Conservation (phyloP, 2,113 vertebrate genomes). For the Melanostigma gelatinosum region DNA sequence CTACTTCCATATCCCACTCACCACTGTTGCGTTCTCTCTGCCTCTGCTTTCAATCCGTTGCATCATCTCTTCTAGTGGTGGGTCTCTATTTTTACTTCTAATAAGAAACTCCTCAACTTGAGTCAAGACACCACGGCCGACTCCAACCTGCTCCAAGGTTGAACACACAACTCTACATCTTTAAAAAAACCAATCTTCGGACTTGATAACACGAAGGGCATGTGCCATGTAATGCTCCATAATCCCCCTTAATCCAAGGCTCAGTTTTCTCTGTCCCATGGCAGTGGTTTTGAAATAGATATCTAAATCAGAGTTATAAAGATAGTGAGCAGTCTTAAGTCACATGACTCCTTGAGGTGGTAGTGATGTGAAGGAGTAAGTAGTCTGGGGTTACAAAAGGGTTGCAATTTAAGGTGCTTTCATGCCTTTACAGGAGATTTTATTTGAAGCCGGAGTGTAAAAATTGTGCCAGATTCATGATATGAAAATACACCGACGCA, state of each 20-base stretch:
- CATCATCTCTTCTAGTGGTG: constrained; percentile 31
- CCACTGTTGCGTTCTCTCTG: constrained; percentile 20
- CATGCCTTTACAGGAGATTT: constrained; percentile 51
- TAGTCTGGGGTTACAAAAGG: constrained; percentile 25
- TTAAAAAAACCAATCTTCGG: constrained; percentile 58
- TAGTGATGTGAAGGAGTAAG: constrained; percentile 31
- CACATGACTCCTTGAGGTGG: constrained; percentile 28
- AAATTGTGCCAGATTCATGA: constrained; percentile 35
- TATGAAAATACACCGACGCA: constrained; percentile 49
- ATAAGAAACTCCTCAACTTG: constrained; percentile 21
- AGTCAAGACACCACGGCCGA: constrained; percentile 28
- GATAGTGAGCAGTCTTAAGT: constrained; percentile 44
- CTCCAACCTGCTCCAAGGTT: constrained; percentile 52
- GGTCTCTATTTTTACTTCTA: constrained; percentile 32
- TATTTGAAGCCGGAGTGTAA: constrained; percentile 31
- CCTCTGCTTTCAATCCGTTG: constrained; percentile 34
- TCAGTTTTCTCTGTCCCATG: constrained; percentile 54
- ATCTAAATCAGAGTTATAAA: constrained; percentile 46
- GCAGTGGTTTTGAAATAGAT: constrained; percentile 66
- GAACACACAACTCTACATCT: constrained; percentile 38
- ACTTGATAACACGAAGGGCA: constrained; percentile 54
- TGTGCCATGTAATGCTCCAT: constrained; percentile 61
- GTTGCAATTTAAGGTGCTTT: constrained; percentile 57
- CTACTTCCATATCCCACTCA: constrained; percentile 10
- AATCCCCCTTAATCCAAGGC: constrained; percentile 58